Evolutionary conservation across 2,888 invertebrate genomes (phyloP), one percentile per base, ranked within the genome.

Genomic region (Drosophila mercatorum): DNA sequence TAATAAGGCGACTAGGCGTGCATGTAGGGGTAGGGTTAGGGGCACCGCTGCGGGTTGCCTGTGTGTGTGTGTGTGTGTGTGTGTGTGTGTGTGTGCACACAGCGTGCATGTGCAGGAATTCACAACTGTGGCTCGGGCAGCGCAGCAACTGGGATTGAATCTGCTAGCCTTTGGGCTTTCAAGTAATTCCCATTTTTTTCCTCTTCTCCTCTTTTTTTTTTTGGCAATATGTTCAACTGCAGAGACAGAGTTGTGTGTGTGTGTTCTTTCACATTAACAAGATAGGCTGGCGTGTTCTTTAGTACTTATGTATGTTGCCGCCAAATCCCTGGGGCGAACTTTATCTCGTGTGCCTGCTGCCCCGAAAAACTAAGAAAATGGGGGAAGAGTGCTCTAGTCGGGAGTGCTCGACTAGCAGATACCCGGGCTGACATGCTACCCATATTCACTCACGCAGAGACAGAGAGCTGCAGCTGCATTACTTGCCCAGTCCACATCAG

Each of bases 211-310:
- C 7, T 38, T n/a, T 26, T 53, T 51, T 55, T n/a, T 26, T 53
- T 51, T 55, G 59, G 56, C 69, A 56, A 70, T 70, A 53, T 47
- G 36, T 46, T 68, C 26, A 40, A 55, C 17, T 41, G 43, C 49
- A 53, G 26, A 5, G 34, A 12, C 36, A 17, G 34, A 34, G 12
- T 38, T 14, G 28, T n/a, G 28, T 17, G n/a, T 41, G 10, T 55
- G 28, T 43, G 17, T 68, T 26, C 31, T 22, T 41, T 60, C 22
- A 62, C 31, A 67, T 46, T 62, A 72, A 51, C 56, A 75, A 43
- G 44, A 71, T 65, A 52, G 49, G 10, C 57, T 55, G 11, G 36
- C 44, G 72, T 44, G 58, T 78, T 68, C 38, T 44, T 49, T 44
- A 52, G 59, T 68, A 56, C 58, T 77, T 58, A 51, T 58, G 46